phyloP scores from a whole-genome alignment of 2,888 invertebrate species.

The Andrena dorsata region DNA sequence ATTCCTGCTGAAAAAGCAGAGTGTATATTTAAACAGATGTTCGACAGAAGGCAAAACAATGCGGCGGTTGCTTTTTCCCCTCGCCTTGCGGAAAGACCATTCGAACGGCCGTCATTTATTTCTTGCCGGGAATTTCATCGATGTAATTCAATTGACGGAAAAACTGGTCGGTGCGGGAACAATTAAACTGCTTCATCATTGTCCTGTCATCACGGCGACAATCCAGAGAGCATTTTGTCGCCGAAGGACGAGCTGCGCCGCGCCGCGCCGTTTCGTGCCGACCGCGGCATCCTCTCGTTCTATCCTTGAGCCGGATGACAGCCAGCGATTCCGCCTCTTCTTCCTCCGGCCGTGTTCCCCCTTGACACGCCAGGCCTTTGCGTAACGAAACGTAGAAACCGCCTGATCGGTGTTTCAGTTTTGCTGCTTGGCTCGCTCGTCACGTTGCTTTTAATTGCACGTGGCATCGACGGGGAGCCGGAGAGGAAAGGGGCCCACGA shows the following conservation, averaged over 20 bases:
- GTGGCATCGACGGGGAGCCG: conserved; percentile 43
- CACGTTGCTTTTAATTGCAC: conserved; percentile 73
- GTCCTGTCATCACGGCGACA: conserved; percentile 52
- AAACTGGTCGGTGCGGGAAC: conserved; percentile 51
- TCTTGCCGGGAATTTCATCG: conserved; percentile 52
- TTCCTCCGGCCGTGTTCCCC: conserved; percentile 2
- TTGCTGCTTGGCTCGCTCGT: conserved; percentile 59
- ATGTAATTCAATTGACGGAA: conserved; percentile 52
- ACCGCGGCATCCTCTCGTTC: conserved; percentile 16
- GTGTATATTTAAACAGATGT: conserved; percentile 7
- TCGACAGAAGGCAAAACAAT: background rate
- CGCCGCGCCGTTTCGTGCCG: conserved; percentile 34
- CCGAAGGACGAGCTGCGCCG: conserved; percentile 43
- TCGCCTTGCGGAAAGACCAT: background rate
- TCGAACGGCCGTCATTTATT: conserved; percentile 23
- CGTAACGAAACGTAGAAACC: conserved; percentile 66
- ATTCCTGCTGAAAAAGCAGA: background rate
- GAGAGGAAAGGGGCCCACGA: conserved; percentile 22
- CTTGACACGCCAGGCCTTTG: conserved; percentile 44
- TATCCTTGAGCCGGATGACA: conserved; percentile 31
- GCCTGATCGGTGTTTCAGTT: conserved; percentile 55
- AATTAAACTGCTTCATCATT: conserved; percentile 59
- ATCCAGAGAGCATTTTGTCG: conserved; percentile 40
- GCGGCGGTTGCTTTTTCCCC: background rate
- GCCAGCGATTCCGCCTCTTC: conserved; percentile 19